Evolutionary conservation across 2,113 vertebrate species (phyloP).

Genomic region (Sander lucioperca): DNA sequence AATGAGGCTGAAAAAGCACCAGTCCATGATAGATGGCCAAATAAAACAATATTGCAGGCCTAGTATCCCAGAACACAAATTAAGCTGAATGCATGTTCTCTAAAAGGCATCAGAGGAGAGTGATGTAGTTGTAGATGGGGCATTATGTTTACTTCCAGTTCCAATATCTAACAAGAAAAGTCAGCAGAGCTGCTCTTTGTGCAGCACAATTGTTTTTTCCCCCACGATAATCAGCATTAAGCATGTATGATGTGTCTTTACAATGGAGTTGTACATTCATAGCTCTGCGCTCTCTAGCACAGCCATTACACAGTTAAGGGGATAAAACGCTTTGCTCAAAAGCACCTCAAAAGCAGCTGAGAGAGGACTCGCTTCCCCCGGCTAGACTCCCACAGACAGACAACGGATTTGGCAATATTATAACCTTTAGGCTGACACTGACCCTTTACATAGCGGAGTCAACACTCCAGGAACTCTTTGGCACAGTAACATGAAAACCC

Average conservation of each 20-base stretch:
- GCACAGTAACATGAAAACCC: conserved; percentile 66
- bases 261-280: neutral
- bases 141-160: neutral
- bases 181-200: conserved; percentile 14
- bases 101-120: conserved; percentile 21
- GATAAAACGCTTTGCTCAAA: conserved; percentile 26
- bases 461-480: conserved; percentile 50
- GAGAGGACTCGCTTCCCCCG: neutral
- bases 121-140: neutral
- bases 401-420: neutral
- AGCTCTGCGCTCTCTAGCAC: neutral
- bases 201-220: neutral
- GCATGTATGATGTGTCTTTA: neutral
- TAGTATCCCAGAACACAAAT: conserved; percentile 51
- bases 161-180: conserved; percentile 12
- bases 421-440: conserved; percentile 36
- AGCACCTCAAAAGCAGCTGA: conserved; percentile 12
- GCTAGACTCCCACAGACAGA: conserved; percentile 4
- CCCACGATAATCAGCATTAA: neutral
- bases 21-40: conserved; percentile 49
- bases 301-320: neutral
- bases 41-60: conserved; percentile 46
- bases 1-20: conserved; percentile 55
- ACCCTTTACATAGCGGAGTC: conserved; percentile 27
- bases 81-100: conserved; percentile 22